Percentiles rank a stretch among this genome's conserved stretches.
These are phyloP conservation scores for Aleiodes leptofemur DNA, from an alignment of 2,888 invertebrate genomes.

Conservation along the genomic window DNA sequence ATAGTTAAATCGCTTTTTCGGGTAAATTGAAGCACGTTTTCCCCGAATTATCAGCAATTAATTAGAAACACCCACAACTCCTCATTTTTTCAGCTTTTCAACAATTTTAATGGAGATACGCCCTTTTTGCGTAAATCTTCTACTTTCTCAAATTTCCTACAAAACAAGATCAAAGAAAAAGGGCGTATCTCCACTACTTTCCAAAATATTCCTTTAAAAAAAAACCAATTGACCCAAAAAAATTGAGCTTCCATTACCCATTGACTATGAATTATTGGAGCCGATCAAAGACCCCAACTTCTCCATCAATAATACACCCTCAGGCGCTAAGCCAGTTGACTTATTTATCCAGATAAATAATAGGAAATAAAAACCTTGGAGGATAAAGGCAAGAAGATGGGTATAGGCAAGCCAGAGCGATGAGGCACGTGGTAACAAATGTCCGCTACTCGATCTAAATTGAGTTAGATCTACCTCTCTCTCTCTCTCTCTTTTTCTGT, in stretches of 20 bases:
- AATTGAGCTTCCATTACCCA: not conserved
- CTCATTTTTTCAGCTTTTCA: no score
- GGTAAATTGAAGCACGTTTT: no score
- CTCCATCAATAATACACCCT: conserved; percentile 35
- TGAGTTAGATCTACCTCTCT: conserved; percentile 71
- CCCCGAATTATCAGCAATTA: no score
- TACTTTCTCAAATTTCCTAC: no score
- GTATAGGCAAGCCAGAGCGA: conserved; percentile 57
- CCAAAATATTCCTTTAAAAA: no score
- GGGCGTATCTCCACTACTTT: no score
- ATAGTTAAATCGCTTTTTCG: no score
- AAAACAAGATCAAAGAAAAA: no score
- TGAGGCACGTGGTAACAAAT: conserved; percentile 71
- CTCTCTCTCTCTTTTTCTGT: conserved; percentile 48
- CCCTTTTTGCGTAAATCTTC: no score
- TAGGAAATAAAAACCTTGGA: conserved; percentile 71
- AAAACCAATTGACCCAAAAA: not conserved
- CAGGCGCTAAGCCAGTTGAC: conserved; percentile 52
- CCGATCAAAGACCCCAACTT: conserved; percentile 24
- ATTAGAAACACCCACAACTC: no score
- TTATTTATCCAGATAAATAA: conserved; percentile 75
- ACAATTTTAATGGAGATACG: no score
- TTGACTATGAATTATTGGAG: conserved; percentile 36
- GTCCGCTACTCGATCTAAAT: conserved; percentile 76
- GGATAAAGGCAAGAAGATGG: conserved; percentile 39